Evolutionary conservation across 1,140 invertebrate species (phyloP).

Genomic region (Aphelenchoides fujianensis): DNA sequence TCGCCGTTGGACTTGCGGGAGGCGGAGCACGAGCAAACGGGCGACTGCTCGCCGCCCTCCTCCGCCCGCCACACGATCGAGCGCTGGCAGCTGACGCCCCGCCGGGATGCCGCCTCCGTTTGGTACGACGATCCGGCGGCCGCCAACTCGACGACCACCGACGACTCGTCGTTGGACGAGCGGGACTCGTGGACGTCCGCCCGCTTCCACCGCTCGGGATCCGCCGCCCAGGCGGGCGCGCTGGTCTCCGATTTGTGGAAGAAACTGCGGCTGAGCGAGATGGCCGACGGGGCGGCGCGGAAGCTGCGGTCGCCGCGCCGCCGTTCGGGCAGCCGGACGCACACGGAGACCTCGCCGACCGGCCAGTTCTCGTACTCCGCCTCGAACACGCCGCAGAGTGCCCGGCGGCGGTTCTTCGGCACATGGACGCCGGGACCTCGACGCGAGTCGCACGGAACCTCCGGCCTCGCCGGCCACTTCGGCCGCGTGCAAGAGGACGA

Average conservation of each 20-base stretch:
- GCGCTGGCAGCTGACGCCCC: background rate
- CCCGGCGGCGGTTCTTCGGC: background rate
- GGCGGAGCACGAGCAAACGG: background rate
- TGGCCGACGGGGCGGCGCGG: background rate
- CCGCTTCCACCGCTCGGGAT: background rate
- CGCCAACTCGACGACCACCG: background rate
- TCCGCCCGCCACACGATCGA: background rate
- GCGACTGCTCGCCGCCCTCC: background rate
- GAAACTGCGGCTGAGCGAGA: background rate
- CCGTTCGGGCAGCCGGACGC: background rate
- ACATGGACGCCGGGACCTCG: background rate
- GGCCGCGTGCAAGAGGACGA: background rate
- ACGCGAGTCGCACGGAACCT: background rate
- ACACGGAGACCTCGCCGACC: no score
- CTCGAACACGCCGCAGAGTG: background rate
- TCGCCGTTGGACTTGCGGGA: background rate
- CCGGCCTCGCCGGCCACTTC: no score
- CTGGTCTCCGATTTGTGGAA: background rate
- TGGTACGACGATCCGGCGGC: background rate
- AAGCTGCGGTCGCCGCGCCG: background rate
- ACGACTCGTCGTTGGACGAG: slow-evolving; percentile 2
- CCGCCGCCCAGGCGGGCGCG: background rate
- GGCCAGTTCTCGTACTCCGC: background rate
- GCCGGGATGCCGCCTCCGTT: background rate
- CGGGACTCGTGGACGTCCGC: background rate